Base-by-base conservation (phyloP, 2,113 vertebrate genomes). In the Aegotheles bennettii region DNA sequence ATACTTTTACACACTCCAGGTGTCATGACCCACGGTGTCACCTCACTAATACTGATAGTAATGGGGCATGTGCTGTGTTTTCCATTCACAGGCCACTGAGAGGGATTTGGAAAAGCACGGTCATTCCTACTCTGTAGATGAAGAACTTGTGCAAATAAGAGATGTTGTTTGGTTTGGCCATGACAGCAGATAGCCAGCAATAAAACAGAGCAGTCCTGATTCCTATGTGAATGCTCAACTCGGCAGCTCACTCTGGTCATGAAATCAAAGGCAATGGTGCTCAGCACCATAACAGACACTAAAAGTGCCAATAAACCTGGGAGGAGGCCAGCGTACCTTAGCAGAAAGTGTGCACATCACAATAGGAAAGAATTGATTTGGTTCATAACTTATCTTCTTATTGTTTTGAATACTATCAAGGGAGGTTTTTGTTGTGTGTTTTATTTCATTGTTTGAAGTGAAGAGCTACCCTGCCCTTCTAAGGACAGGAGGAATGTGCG, bases 401-500 rank as follows among this genome's bases (percentile, higher is more conserved):
- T 77, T 83, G 59, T 74, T 84, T 68, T 59, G 57, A 70, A 29
- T 14, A 6, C 31, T 74, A 54, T 54, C 64, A 60, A 80, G 73
- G 53, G 54, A 80, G 42, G 31, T 20, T 90, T 85, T 42, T 53
- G 78, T 40, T 45, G 45, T 4, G 2, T 60, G 73, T 51, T 94
- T 82, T 82, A 61, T 60, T 75, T 68, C 69, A 28, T 23, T 82
- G 77, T 89, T 87, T 82, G 79, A 87, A 93, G 51, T 25, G 51
- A 91, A 94, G 82, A 94, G 50, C 64, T 91, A 33, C 38, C 21
- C 84, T 61, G n/a, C 35, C 83, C 78, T 88, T 93, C 79, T 77
- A 89, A 95, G 89, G 89, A 70, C 53, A 67, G 61, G 61, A 95
- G 67, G 90, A 96, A 95, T 92, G 89, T 84, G 64, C 53, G 51